Base-by-base conservation (phyloP, 2,113 vertebrate species). In the Haemorhous mexicanus region DNA sequence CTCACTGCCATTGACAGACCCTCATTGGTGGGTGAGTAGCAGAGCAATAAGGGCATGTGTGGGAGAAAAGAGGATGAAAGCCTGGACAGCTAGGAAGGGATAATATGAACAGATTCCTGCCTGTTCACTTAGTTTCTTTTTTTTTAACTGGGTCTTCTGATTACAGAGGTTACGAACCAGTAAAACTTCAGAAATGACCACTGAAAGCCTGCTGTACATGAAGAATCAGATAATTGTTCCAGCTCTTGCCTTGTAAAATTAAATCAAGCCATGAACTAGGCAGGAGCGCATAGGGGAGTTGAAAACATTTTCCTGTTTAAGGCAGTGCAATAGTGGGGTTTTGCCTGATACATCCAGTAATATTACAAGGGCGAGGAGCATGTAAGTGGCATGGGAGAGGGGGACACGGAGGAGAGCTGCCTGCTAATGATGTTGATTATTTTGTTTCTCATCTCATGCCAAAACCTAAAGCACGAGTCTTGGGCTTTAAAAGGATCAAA, bases 1-100 rank as follows among this genome's bases (percentile, higher is more conserved):
- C 97, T 97, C 67, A 70, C 95, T 98, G 97, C 94, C 96, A 96
- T 95, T 95, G 97, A 97, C 97, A 98, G 98, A 98, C 98, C 98
- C 98, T 98, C 98, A 98, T 98, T 98, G 98, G 98, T 98, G 98
- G 98, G 98, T 97, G 98, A 98, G 98, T 97, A 97, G 98, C 96
- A 87, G 98, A 98, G 98, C 98, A 97, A 97, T 90, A 97, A 98
- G 98, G 98, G 98, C 98, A 93, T 97, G 98, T 98, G 98, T 98
- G 98, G 98, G 99, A 99, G 98, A 98, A 98, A 98, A 98, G 95
- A 97, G 98, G 99, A 99, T 99, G 98, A 99, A 99, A 99, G 99
- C 98, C 93, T 95, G 97, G 97, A 87, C 96, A 97, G 98, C 98
- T 97, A 97, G 93, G 93, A 98, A 98, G 97, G 98, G 98, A 98